Conservation (phyloP, 92 coral and sea anemone species). For the Bergia puertoricense region DNA sequence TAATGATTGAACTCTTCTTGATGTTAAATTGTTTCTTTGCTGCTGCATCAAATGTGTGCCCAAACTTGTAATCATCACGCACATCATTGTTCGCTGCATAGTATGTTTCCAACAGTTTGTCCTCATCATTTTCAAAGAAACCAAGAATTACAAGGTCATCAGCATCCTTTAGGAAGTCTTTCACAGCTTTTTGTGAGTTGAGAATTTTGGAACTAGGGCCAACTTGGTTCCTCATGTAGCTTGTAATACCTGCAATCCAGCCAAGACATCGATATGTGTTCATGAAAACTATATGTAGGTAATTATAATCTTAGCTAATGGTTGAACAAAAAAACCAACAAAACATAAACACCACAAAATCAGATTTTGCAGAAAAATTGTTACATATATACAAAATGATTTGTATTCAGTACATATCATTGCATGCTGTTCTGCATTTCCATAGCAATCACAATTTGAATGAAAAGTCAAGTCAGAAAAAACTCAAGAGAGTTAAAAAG, state of each 20-base stretch:
- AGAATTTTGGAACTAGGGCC: conserved; percentile 93
- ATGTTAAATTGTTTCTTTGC: conserved; percentile 87
- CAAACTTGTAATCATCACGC: conserved; percentile 88
- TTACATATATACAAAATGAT: too few species aligned
- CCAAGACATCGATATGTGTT: too few species aligned
- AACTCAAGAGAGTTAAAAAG: too few species aligned
- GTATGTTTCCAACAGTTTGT: conserved; percentile 77
- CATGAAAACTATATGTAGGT: too few species aligned
- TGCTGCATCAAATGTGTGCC: conserved; percentile 89
- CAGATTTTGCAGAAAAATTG: too few species aligned
- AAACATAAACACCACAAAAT: too few species aligned
- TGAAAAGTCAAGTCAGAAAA: too few species aligned
- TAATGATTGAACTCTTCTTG: conserved; percentile 77
- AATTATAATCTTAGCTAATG: neutral
- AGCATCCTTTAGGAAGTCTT: conserved; percentile 84
- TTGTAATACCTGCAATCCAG: conserved; percentile 61
- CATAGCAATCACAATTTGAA: too few species aligned
- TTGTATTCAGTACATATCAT: too few species aligned
- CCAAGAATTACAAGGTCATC: conserved; percentile 87
- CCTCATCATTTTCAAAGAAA: conserved; percentile 81
- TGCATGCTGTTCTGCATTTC: too few species aligned
- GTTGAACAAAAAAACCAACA: neutral
- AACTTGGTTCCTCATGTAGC: conserved; percentile 90
- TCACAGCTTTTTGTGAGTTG: conserved; percentile 78
- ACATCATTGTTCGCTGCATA: conserved; percentile 94